Evolutionary conservation across 2,888 invertebrate genomes (phyloP), one percentile per base, ranked within the genome.

Genomic region (Ypsolopha sequella): DNA sequence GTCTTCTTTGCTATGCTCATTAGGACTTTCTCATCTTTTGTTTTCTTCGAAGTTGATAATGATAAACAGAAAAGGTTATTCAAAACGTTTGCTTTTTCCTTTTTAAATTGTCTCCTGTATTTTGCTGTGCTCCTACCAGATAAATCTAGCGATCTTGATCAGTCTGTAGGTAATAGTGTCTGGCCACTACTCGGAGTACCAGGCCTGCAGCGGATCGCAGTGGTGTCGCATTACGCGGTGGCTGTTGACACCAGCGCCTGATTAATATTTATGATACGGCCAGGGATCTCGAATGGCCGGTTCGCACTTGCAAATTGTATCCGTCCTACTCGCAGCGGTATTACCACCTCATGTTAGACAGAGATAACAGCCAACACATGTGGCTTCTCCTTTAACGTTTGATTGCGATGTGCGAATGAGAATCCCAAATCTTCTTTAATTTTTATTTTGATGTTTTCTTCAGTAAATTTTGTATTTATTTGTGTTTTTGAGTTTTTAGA

Each of bases 181-280:
- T 77, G 67, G 70, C 60, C 62, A 57, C 61, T 68, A 62, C 63
- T 65, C 63, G 63, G 66, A 76, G 82, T 79, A 84, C 77, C 76
- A 82, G 80, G 80, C 77, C 66, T 70, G 67, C 78, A 82, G 76
- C 71, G 76, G 76, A 77, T 81, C 76, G 80, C 68, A 64, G 75
- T 75, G 78, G 80, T 84, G 77, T 85, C 85, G 78, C 80, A 85
- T 85, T 85, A 85, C 86, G 84, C 82, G 78, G 84, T 85, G 86
- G 86, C 86, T 85, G 86, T 86, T 85, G 86, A 86, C 86, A 85
- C 86, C 86, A 85, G 80, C 74, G 86, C 82, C 84, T 86, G 86
- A 86, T 86, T 86, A 86, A 86, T 86, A 86, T 86, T 86, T 86
- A 86, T 86, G 86, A 86, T 86, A 84, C 79, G 80, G 72, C 79